phyloP scores from a whole-genome alignment of 1,140 invertebrate genomes.

The Lanistes nyassanus region DNA sequence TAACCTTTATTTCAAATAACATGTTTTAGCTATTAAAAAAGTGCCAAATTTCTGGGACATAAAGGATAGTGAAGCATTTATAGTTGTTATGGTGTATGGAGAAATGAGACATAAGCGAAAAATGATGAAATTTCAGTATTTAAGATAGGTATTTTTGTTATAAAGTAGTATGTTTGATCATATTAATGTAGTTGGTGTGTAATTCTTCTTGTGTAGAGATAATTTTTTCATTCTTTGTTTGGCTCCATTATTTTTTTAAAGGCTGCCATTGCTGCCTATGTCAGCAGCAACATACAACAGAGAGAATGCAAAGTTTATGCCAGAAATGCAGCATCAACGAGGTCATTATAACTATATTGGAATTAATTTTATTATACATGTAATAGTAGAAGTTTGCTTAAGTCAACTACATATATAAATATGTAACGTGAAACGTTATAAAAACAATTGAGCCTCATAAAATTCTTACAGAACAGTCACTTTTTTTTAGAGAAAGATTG shows the following conservation, averaged over 20 bases:
- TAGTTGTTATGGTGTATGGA: background rate
- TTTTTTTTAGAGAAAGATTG: too few species aligned
- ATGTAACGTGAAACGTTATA: too few species aligned
- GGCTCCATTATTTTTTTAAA: conserved; percentile 21
- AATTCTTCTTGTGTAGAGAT: background rate
- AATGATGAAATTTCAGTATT: background rate
- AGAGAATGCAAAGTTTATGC: conserved; percentile 32
- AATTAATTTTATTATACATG: background rate
- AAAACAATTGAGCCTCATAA: too few species aligned
- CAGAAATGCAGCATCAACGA: conserved; percentile 16
- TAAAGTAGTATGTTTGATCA: background rate
- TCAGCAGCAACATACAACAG: conserved; percentile 26
- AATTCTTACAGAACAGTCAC: too few species aligned
- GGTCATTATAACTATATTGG: conserved; percentile 4
- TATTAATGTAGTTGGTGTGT: background rate
- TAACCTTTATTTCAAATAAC: too few species aligned
- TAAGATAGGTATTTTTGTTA: background rate
- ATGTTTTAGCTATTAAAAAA: too few species aligned
- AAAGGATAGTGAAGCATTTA: too few species aligned
- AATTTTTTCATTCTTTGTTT: background rate
- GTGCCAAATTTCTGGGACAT: too few species aligned
- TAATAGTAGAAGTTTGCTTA: too few species aligned
- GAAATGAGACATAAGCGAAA: background rate
- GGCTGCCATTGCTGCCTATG: conserved; percentile 22
- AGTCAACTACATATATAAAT: background rate